phyloP scores from a whole-genome alignment of 37 sponge, comb jelly and placozoan genomes.

The Beroe forskalii region DNA sequence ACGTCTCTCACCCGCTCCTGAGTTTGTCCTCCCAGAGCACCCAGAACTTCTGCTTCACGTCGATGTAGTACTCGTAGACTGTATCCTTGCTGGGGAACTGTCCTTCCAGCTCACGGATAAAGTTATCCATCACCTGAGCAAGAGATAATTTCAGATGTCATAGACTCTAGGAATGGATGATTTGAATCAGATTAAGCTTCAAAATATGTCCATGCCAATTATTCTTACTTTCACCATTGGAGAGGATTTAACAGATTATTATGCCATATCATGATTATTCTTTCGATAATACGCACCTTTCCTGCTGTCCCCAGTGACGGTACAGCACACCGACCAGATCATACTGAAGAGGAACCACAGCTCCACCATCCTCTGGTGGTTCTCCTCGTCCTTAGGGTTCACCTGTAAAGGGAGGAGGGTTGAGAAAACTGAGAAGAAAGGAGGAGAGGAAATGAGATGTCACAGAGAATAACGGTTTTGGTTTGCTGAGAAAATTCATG shows the following conservation, averaged over 20 bases:
- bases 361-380: conserved; percentile 81
- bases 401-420: no score
- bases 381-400: conserved; percentile 85
- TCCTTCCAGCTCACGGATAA: conserved; percentile 91
- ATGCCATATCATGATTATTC: no score
- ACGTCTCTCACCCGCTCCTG: background rate
- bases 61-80: conserved; percentile 94
- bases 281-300: no score
- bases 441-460: background rate
- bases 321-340: conserved; percentile 95
- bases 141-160: no score
- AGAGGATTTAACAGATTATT: no score
- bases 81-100: conserved; percentile 97
- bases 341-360: conserved; percentile 94
- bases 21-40: conserved; percentile 95
- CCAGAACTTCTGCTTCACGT: conserved; percentile 91
- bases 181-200: background rate
- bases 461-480: no score
- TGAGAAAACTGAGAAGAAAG: background rate
- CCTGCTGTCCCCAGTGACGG: conserved; percentile 90
- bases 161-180: background rate
- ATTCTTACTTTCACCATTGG: no score
- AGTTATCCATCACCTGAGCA: conserved; percentile 79
- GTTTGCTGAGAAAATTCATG: no score
- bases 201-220: no score